These are phyloP conservation scores for Macroramphosus scolopax DNA, from an alignment of 2,797 vertebrate genomes.

Conservation along the genomic window DNA sequence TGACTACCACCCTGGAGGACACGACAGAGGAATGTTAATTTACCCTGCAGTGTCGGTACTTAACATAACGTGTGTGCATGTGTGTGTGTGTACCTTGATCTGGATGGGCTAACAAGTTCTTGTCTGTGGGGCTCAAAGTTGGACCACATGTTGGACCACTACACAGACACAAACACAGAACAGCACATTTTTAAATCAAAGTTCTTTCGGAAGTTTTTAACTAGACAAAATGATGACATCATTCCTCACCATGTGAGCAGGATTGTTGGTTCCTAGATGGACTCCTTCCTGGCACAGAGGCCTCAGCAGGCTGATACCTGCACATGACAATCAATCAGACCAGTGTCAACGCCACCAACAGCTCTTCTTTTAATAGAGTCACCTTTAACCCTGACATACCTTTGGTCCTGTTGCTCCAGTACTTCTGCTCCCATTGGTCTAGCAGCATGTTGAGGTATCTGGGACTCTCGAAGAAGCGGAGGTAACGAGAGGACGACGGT, in stretches of 20 bases:
- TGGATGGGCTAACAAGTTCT: conserved; percentile 52
- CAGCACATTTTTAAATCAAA: no score
- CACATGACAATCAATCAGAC: background rate
- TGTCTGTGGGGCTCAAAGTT: conserved; percentile 75
- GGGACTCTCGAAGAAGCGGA: conserved; percentile 90
- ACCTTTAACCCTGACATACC: conserved; percentile 74
- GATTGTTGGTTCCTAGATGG: conserved; percentile 61
- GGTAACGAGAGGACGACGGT: conserved; percentile 84
- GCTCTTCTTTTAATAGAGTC: no score
- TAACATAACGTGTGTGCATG: no score
- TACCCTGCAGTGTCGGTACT: no score
- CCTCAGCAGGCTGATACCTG: conserved; percentile 59
- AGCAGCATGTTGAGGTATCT: conserved; percentile 93
- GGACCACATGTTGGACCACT: conserved; percentile 77
- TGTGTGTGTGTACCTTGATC: conserved; percentile 34
- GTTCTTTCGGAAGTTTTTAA: no score
- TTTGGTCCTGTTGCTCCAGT: conserved; percentile 81
- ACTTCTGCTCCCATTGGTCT: conserved; percentile 91
- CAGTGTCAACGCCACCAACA: background rate
- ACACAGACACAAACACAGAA: conserved; percentile 10
- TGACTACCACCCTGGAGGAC: conserved; percentile 65
- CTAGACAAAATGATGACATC: no score
- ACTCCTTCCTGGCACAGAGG: conserved; percentile 59
- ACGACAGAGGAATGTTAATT: background rate
- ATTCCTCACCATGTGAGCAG: conserved; percentile 56